These are phyloP conservation scores for Myopa testacea DNA, from an alignment of 2,888 invertebrate species.

Conservation along the genomic window DNA sequence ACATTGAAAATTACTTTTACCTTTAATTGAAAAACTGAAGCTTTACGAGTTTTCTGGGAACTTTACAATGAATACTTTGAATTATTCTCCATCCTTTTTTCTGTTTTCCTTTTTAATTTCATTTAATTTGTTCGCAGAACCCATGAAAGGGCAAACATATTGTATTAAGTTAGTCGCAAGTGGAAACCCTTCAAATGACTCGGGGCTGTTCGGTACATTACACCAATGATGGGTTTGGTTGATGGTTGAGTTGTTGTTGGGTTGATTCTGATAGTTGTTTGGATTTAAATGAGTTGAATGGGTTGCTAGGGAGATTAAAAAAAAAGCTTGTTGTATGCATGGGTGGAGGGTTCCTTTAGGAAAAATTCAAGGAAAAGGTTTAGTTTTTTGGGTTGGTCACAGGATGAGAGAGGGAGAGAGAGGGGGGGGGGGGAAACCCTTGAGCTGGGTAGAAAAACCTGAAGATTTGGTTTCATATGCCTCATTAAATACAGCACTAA, in stretches of 20 bases:
- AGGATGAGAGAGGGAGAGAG: background rate
- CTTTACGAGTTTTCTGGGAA: too few relatives aligned
- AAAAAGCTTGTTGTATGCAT: background rate
- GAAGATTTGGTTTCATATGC: background rate
- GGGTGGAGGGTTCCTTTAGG: too few relatives aligned
- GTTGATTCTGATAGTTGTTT: background rate
- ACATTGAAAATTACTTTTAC: constrained; percentile 18
- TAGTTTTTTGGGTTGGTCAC: too few relatives aligned
- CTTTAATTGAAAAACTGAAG: constrained; percentile 1
- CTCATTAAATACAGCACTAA: too few relatives aligned
- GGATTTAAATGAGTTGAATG: background rate
- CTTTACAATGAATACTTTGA: too few relatives aligned
- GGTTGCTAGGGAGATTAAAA: background rate
- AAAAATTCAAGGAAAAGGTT: too few relatives aligned
- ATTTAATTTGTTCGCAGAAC: constrained; percentile 27
- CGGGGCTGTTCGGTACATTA: background rate
- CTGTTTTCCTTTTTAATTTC: constrained; percentile 19
- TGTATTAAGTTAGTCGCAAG: background rate
- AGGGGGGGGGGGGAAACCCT: background rate
- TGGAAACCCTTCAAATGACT: constrained; percentile 15
- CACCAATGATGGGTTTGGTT: too few relatives aligned
- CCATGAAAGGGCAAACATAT: constrained; percentile 15
- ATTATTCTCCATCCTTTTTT: background rate
- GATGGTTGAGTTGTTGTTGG: too few relatives aligned
- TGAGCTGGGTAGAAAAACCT: too few relatives aligned